Evolutionary conservation across 2,888 invertebrate genomes (phyloP), one percentile per base, ranked within the genome.

Genomic region (Nebria salina): DNA sequence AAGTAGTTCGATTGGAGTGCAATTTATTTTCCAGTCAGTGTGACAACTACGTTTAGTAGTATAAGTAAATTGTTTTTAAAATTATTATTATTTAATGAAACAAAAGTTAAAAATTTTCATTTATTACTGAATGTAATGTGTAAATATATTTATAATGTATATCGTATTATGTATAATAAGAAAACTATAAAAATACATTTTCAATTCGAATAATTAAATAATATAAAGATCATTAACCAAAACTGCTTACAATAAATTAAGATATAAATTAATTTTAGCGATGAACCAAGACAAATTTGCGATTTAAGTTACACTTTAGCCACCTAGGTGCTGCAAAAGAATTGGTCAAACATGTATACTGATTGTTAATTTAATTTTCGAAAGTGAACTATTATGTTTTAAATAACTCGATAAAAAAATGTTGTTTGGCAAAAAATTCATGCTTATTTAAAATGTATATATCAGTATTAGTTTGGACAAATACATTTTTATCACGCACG

Each of bases 91-190:
- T 81, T 81, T 78, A 82, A 81, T 83, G 76, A 79, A 64, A 75
- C 82, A 75, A 77, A 65, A 82, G 72, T 82, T 76, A 77, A 79
- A 42, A 77, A 41, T 82, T 7, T 68, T 70, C 34, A 70, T 70
- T 75, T 80, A 70, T 78, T 82, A 82, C 78, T 81, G 74, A 83
- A 78, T 81, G 77, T 76, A 77, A 79, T 81, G 75, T 82, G 81
- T 82, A 81, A 72, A 82, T 82, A 82, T 82, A 82, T 82, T 82
- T 80, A 82, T 82, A 80, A 81, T 83, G 82, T 82, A 82, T 82
- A 79, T 82, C 82, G 74, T 77, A 82, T 34, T 82, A 79, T 81
- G 81, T 81, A 83, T 83, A 80, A 81, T 75, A 79, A 80, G 76
- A 82, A 80, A 74, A 82, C 76, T 74, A 74, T 80, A 80, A 79